Evolutionary conservation across 2,113 vertebrate species (phyloP), one percentile per base, ranked within the genome.

Genomic region (Thunnus thynnus): DNA sequence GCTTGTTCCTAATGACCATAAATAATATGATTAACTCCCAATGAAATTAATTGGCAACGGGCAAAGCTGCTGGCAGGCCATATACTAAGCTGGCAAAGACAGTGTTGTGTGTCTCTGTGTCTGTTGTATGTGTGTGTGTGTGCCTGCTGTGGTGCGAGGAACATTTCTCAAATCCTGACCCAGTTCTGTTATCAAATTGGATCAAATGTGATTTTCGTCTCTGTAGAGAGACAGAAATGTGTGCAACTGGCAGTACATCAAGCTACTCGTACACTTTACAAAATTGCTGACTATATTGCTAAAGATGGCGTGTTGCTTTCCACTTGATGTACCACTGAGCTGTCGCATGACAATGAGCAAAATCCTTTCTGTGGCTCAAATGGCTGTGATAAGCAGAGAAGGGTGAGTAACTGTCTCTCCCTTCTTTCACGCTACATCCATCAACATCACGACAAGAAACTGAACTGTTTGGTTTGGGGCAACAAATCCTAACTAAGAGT

Each of bases 81-180:
- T 62, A 64, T 70, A 84, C 82, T 58, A 76, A 76, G 52, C 83
- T 90, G 87, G 90, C 88, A 80, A 10, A 77, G 87, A 51, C 52
- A 27, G 75, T 30, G 60, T 44, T 72, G 48, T 65, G 65, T 73
- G 62, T 80, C 54, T 78, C 64, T 27, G 62, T 47, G 22, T 75
- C 44, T 30, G 32, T 46, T 25, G 52, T 78, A 48, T 62, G 46
- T 60, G 32, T 69, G 56, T 64, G 25, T 52, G 69, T 17, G 63
- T 78, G 77, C 75, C 72, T 79, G 80, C 78, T 90, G 85, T 85
- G 85, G 86, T 83, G 90, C 47, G 78, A 86, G 73, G 82, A 90
- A 85, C 76, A 89, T 87, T 88, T 91, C 89, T 92, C 90, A 89
- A 90, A 90, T 86, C 80, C 75, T 92, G 89, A 93, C 89, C 90